Evolutionary conservation across 2,888 invertebrate genomes (phyloP), one percentile per base, ranked within the genome.

Genomic region (Galeopsomyia nigrocyanea): DNA sequence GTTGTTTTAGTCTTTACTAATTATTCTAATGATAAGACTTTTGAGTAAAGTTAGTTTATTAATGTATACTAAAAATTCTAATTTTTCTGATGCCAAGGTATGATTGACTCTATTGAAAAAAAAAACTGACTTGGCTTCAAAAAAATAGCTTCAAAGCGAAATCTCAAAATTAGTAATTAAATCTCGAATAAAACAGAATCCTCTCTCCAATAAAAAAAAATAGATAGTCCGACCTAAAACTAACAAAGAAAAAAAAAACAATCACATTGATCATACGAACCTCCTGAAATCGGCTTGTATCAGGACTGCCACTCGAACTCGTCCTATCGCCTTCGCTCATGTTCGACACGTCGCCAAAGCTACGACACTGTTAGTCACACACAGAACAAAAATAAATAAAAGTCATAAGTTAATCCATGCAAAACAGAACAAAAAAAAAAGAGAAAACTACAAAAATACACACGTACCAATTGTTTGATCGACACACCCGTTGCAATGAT

Each of bases 331-430:
- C 87, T 76, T 88, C 88, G 69, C 84, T 87, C 79, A 89, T 86
- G 85, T 88, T 89, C 80, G 89, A 89, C 81, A 90, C 87, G 86
- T 90, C 90, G 82, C 90, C 90, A 84, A 90, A 90, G 87, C 90
- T 90, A 83, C 90, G 89, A 87, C 90, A 89, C 90, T 90, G 87
- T 83, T 82, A 83, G 81, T 82, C 79, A 84, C 79, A 82, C 81
- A 82, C 80, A 79, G 80, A 68, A 71, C 26, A 61, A 63, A 68
- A 39, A 46, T 46, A 50, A 69, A 71, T 62, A 50, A 75, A 67
- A 74, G 64, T 47, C 53, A 49, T 62, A 53, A 64, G 57, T 68
- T 58, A 65, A 17, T 21, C 69, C 71, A 72, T 68, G 71, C 71
- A 55, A 5, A 57, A 49, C 31, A 57, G n/a, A 50, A 55, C 0